Evolutionary conservation across 2,797 vertebrate species (phyloP).

Genomic region (Semaprochilodus insignis): DNA sequence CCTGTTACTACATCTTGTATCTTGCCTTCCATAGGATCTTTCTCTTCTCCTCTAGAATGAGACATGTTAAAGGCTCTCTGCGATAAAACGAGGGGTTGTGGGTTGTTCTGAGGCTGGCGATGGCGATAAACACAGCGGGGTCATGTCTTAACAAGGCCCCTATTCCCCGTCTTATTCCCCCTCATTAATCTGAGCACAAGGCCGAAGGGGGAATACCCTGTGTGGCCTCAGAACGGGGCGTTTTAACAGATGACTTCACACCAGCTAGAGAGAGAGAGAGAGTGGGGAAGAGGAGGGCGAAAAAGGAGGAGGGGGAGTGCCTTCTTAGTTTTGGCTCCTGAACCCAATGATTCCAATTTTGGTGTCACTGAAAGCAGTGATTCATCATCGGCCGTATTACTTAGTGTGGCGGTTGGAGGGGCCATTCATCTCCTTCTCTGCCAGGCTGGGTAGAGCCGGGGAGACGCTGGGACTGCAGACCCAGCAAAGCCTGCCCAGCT

Average conservation of each 20-base stretch:
- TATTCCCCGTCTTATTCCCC: conserved; percentile 52
- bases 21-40: not conserved
- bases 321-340: conserved; percentile 66
- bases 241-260: conserved; percentile 76
- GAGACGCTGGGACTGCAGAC: conserved; percentile 60
- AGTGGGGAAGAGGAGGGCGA: conserved; percentile 46
- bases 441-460: conserved; percentile 72
- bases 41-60: not conserved
- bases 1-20: not conserved
- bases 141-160: conserved; percentile 55
- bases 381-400: conserved; percentile 76
- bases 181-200: conserved; percentile 59
- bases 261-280: conserved; percentile 54
- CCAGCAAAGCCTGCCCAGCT: conserved; percentile 30
- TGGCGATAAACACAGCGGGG: conserved; percentile 42
- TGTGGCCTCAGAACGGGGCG: conserved; percentile 66
- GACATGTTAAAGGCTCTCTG: conserved; percentile 4
- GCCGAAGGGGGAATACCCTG: conserved; percentile 67
- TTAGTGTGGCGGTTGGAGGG: conserved; percentile 78
- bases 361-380: conserved; percentile 75
- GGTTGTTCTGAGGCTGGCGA: conserved; percentile 12
- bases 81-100: conserved; percentile 18
- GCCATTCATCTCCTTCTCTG: conserved; percentile 77
- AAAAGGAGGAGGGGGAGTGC: conserved; percentile 13
- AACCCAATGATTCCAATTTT: conserved; percentile 78